phyloP scores from a whole-genome alignment of 2,888 invertebrate genomes.

The Gibbula magus region DNA sequence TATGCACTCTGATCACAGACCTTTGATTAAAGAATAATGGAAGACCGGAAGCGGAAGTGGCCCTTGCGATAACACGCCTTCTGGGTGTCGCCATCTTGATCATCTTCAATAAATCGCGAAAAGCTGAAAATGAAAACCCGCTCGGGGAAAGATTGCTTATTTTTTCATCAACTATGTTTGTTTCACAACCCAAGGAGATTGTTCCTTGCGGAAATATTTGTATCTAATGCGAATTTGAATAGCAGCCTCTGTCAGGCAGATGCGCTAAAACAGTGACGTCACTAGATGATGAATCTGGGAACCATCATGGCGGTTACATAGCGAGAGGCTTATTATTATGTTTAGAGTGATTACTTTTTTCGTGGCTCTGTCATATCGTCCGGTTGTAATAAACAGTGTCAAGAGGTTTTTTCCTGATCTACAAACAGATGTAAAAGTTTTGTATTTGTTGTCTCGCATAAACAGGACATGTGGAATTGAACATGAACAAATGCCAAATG shows the following conservation, averaged over 20 bases:
- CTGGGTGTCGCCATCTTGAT: conserved; percentile 3
- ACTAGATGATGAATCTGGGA: neutral
- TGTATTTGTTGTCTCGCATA: no score
- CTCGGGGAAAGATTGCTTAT: conserved; percentile 19
- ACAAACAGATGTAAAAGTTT: no score
- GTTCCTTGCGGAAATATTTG: conserved; percentile 22
- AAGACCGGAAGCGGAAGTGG: neutral
- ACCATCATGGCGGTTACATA: neutral
- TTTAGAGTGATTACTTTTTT: no score
- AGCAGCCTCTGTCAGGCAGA: conserved; percentile 3
- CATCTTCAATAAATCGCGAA: neutral
- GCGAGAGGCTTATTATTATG: no score
- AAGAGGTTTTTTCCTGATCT: no score
- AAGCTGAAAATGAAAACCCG: neutral
- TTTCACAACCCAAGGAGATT: conserved; percentile 17
- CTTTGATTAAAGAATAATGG: neutral
- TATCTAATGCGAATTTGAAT: conserved; percentile 23
- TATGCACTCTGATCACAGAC: neutral
- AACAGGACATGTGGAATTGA: no score
- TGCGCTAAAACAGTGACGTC: conserved; percentile 18
- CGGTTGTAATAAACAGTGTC: no score
- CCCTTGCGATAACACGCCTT: neutral
- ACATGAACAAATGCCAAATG: no score
- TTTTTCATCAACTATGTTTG: conserved; percentile 22
- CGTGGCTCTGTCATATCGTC: no score